Base-by-base conservation (phyloP, 2,888 invertebrate species). In the Chelonus formosanus region DNA sequence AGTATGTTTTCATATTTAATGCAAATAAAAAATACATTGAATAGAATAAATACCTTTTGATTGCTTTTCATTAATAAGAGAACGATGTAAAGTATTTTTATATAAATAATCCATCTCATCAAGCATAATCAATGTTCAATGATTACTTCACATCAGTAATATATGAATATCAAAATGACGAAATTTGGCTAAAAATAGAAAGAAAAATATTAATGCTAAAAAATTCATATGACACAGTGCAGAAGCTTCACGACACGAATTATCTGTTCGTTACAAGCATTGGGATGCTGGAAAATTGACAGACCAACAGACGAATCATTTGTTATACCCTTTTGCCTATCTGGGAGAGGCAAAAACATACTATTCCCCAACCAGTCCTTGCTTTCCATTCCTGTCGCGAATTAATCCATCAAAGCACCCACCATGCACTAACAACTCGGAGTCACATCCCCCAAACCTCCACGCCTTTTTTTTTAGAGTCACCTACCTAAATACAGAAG, bases 351-450 rank as follows among this genome's bases (percentile, higher is more conserved):
- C 76, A 75, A 70, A 65, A 75, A 74, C 69, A 67, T 73, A 70
- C 68, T 74, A 72, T 72, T 69, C 70, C 68, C 70, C 70, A 71
- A 74, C 71, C 73, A 63, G 74, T 75, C 73, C 72, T 75, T 73
- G 75, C 78, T 73, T 79, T 81, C 80, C 75, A 73, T 74, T 80
- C 74, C 70, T 72, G 74, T 77, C 75, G 74, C 73, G 78, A 80
- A 80, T 81, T 81, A 80, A 80, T 81, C 78, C 78, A 81, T 80
- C 80, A 80, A 78, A 78, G 79, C 75, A 73, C 73, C 73, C 74
- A 73, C 75, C 66, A 32, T 71, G 73, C 35, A 60, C 48, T 32
- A 54, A 75, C 73, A 73, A 75, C 74, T 74, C 52, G 34, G 52
- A 52, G 52, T 52, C 34, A 32, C 52, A 52, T 34, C 52, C 48